These are phyloP conservation scores for Pseudois nayaur DNA, from an alignment of 2,113 vertebrate genomes.

Conservation along the genomic window DNA sequence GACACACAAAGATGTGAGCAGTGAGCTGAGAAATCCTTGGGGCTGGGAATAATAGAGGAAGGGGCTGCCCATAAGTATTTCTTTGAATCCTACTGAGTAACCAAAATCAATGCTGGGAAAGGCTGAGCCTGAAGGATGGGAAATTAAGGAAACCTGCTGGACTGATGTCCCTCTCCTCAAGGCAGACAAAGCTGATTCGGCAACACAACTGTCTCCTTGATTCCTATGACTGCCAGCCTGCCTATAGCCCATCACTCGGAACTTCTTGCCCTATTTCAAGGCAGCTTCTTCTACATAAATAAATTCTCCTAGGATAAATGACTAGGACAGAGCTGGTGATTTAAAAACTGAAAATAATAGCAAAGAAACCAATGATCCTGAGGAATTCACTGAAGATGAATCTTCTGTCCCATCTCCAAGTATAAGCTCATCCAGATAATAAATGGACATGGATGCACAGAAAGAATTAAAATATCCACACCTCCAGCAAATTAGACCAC, in stretches of 20 bases:
- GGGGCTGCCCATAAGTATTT: background rate
- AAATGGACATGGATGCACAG: background rate
- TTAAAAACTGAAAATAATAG: background rate
- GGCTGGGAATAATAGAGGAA: background rate
- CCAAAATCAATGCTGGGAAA: background rate
- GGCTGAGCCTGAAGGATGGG: background rate
- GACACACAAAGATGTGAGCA: background rate
- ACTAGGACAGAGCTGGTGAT: background rate
- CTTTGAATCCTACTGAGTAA: background rate
- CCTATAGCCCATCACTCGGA: background rate
- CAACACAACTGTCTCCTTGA: background rate
- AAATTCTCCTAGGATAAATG: background rate
- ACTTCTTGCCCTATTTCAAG: background rate
- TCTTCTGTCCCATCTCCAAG: background rate
- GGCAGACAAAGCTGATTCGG: background rate
- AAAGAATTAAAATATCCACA: background rate
- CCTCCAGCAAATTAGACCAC: background rate
- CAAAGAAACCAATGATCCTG: background rate
- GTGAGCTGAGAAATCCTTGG: background rate
- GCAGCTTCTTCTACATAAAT: background rate
- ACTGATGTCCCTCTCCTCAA: background rate
- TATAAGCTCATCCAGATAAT: background rate
- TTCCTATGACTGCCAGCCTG: background rate
- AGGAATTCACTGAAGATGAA: background rate
- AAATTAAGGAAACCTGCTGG: background rate